Base-by-base conservation (phyloP, 2,888 invertebrate genomes). In the Caenorhabditis panamensis region DNA sequence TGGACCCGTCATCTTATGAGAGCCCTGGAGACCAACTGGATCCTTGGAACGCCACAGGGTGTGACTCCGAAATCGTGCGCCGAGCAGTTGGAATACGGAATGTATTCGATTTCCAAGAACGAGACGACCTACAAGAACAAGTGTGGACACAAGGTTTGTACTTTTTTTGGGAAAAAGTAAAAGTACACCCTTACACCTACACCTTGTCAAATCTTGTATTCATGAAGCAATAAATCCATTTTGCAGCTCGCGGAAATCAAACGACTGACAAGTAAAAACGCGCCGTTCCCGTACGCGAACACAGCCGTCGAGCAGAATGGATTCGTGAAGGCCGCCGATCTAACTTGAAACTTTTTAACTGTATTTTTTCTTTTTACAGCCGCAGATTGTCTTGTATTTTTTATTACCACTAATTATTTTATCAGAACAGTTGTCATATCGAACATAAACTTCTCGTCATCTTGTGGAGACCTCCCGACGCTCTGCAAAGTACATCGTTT, bases 91-190 rank as follows among this genome's bases (percentile, higher is more conserved):
- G 87, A 87, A 54, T 82, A 77, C 54, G 69, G 59, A 18, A 54
- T 82, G 64, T 86, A 68, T 49, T 62, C 58, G 11, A 61, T 49
- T 31, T 61, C 75, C 37, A 87, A 86, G 49, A 84, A 71, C 9
- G 80, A 82, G 11, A 83, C 81, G 18, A 79, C 81, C 20, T 87
- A 87, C 69, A 80, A 71, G 22, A 81, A 82, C 58, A 86, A 86
- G 58, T 75, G 54, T n/a, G 71, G 82, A 5, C 61, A 69, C 20
- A 84, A 87, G 78, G 86, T 86, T 31, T 13, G 41, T 31, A 31
- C 31, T 31, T 31, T 31, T 31, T 31, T 31, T 2, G 5, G 16
- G 16, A 36, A 36, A 36, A 36, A 36, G 22, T 1, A 44, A 44
- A 61, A 61, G 24, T 41, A 1, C 61, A 44, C 49, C 13, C n/a